Evolutionary conservation across 2,797 vertebrate species (phyloP), one percentile per base, ranked within the genome.

Genomic region (Vipera ursinii): DNA sequence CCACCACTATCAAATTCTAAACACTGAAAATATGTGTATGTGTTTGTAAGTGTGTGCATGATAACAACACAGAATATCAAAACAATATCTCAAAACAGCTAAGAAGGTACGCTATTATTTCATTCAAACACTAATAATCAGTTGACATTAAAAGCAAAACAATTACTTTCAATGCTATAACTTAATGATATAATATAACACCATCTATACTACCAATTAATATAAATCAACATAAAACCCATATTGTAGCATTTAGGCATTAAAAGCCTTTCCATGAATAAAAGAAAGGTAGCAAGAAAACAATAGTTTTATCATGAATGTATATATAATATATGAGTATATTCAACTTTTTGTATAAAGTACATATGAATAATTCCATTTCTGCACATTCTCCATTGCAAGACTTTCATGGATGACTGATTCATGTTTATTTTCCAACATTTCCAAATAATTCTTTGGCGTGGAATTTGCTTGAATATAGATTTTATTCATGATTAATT

Each of bases 171-270:
- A 93, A 28, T 90, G 94, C 94, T 95, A 92, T 86, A 93, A 93
- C 93, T 95, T 96, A 96, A 96, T 94, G 91, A 91, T 82, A 87
- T 89, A 95, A 94, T 93, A 94, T 91, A 95, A 96, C 95, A 96
- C 92, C 91, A 94, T 96, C 95, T 94, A 86, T 92, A 95, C 92
- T 96, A 92, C 90, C 0, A 12, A 96, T 97, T 95, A 96, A 65
- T 95, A 97, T 96, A 96, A 96, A 96, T 97, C 96, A 97, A 95
- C 96, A 93, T 97, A 96, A 96, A 95, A 94, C 55, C 87, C 94
- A 96, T 95, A 96, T 97, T 89, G 92, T 95, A 94, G 93, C 93
- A 92, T 96, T 95, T 93, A 28, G 4, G 92, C 94, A 94, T 87
- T 91, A 95, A 96, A 97, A 97, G 63, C 95, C 96, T 94, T 93